Percentiles rank a stretch among this genome's conserved stretches.
Conservation (phyloP, 1,140 invertebrate genomes). For the Drosophila punjabiensis region DNA sequence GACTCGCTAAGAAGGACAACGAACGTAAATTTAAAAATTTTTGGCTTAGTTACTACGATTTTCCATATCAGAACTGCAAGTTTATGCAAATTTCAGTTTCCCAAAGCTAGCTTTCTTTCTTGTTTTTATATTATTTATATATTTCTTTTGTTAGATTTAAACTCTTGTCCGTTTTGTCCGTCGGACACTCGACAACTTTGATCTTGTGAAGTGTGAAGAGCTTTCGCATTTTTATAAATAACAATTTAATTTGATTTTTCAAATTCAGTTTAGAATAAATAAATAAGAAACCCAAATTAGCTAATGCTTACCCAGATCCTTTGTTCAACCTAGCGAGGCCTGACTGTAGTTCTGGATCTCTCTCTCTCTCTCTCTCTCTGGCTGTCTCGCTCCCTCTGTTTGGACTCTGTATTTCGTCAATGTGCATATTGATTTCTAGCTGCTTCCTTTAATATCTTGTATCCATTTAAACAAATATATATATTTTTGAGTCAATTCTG, state of each 20-base stretch:
- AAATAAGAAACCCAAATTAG: no score
- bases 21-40: no score
- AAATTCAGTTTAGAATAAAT: background rate
- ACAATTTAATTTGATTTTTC: background rate
- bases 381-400: slow-evolving; percentile 7
- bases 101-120: no score
- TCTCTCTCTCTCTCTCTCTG: background rate
- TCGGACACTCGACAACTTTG: background rate
- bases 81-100: no score
- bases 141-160: background rate
- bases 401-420: slow-evolving; percentile 31
- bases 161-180: no score
- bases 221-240: background rate
- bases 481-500: slow-evolving; percentile 38
- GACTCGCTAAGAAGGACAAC: background rate
- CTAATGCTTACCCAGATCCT: background rate
- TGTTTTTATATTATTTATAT: background rate
- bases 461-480: slow-evolving; percentile 1
- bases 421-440: slow-evolving; percentile 41
- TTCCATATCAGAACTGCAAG: no score
- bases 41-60: no score
- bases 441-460: slow-evolving; percentile 23
- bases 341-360: background rate
- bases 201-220: background rate
- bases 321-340: background rate